Evolutionary conservation across 2,797 vertebrate genomes (phyloP).

Genomic region (Pseudochirops cupreus): DNA sequence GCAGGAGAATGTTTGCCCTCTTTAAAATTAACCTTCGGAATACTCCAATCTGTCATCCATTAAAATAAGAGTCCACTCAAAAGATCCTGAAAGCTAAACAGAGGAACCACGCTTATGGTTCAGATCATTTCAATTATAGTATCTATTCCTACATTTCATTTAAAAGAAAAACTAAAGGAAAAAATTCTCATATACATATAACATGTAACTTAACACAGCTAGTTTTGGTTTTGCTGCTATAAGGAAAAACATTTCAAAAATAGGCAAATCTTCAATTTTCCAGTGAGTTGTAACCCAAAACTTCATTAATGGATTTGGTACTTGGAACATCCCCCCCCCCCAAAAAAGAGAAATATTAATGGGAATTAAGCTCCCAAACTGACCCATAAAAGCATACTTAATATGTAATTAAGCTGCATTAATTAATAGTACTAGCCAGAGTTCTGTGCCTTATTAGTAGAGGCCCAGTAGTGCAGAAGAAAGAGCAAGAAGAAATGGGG

Average conservation of each 20-base stretch:
- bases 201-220: not conserved
- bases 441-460: not conserved
- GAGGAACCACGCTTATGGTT: not conserved
- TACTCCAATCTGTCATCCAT: not conserved
- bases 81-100: constrained; percentile 19
- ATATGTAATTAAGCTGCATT: not conserved
- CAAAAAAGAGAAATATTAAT: not conserved
- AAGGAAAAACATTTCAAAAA: not conserved
- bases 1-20: not conserved
- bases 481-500: too few relatives aligned
- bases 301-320: not conserved
- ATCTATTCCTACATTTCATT: constrained; percentile 12
- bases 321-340: not conserved
- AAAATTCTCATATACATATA: not conserved
- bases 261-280: not conserved
- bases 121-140: constrained; percentile 33
- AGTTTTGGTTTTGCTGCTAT: not conserved
- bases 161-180: not conserved
- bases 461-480: not conserved
- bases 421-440: not conserved
- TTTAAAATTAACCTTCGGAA: not conserved
- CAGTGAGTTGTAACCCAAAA: not conserved
- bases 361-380: not conserved
- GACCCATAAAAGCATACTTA: not conserved
- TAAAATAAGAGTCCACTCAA: not conserved